Evolutionary conservation across 37 sponge, comb jelly and placozoan species (phyloP), one percentile per base, ranked within the genome.

Genomic region (Spongia lamella): DNA sequence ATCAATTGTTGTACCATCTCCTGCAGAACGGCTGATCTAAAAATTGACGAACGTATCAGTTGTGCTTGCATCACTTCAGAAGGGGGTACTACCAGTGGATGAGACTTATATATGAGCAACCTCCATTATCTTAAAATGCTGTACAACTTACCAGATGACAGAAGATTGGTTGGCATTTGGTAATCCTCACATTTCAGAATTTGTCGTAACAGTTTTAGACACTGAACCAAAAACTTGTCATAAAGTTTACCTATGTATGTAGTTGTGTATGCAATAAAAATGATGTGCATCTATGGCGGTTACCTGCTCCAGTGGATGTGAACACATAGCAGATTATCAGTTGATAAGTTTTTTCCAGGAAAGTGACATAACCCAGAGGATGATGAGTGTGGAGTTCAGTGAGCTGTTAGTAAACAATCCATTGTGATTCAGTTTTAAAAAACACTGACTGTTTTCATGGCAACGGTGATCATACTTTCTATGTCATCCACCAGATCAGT

Each of bases 181-280:
- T 93, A 93, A 58, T 93, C 78, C 38, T 84, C 86, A 56, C 90
- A 90, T 16, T 56, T 34, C 2, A 91, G 37, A 22, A 91, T 91
- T 47, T 63, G 43, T 35, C 69, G 65, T 30, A 91, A 53, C 26
- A 91, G 61, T 30, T 76, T 75, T 38, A 91, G 58, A 25, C 66
- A 51, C 4, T 60, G 32, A 9, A 91, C 64, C 0, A 73, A 25
- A 57, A 83, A 83, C 11, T 58, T 54, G 66, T 87, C 84, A 72
- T 61, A 86, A 16, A 87, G 74, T 3, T 53, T 64, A 17, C 26
- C 92, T 91, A 76, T 30, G 3, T 43, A 1, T 35, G 29, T 27
- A 64, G 6, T 25, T 72, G 22, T 72, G 49, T 27, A 56, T 55
- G 57, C 16, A 53, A 71, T 19, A 1, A 17, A n/a, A 3, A 7